Evolutionary conservation across 2,888 invertebrate genomes (phyloP).

Genomic region (Xestia xanthographa): DNA sequence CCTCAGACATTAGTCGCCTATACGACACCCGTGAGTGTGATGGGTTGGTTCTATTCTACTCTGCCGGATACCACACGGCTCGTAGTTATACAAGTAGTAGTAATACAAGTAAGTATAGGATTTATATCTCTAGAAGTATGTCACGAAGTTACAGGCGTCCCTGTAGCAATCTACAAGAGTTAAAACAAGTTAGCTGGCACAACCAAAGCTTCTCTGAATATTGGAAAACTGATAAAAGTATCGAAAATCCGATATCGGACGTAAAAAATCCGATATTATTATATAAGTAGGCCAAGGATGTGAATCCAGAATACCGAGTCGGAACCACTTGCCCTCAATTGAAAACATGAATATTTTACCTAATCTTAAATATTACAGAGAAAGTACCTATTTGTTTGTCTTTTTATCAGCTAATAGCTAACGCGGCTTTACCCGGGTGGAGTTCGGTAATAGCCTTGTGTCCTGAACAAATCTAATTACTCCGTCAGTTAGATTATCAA

Average conservation of each 20-base stretch:
- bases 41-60: too few species aligned
- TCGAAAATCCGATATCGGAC: constrained; percentile 26
- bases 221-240: constrained; percentile 29
- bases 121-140: not conserved
- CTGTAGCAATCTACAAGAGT: too few species aligned
- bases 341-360: constrained; percentile 4
- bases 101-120: too few species aligned
- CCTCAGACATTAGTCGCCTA: too few species aligned
- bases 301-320: not conserved
- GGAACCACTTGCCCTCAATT: constrained; percentile 25
- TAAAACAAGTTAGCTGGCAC: too few species aligned
- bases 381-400: not conserved
- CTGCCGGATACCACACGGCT: too few species aligned
- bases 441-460: not conserved
- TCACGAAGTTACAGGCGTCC: too few species aligned
- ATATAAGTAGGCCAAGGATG: constrained; percentile 21
- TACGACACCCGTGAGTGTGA: too few species aligned
- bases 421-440: not conserved
- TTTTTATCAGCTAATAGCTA: not conserved
- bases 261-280: constrained; percentile 26
- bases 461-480: too few species aligned
- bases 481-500: too few species aligned
- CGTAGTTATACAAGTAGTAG: too few species aligned
- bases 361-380: constrained; percentile 1
- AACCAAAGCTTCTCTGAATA: not conserved